These are phyloP conservation scores for Orchesellides sinensis DNA, from an alignment of 2,888 invertebrate genomes.

Conservation along the genomic window DNA sequence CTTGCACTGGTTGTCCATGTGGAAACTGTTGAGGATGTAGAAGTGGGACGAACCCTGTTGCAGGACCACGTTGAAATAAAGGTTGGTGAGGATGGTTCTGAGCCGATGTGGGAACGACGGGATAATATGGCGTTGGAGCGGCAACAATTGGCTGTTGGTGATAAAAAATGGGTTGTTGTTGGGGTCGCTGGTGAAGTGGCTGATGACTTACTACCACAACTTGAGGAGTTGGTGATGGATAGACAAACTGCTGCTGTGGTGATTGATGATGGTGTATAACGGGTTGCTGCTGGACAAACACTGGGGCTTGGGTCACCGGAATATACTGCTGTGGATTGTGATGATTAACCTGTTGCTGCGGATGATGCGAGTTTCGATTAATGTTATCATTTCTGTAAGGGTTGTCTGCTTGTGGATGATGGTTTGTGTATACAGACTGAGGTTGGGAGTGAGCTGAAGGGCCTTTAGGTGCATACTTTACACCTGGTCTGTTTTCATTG, in stretches of 20 bases:
- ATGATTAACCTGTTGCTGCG: conserved; percentile 9
- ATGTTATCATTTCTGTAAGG: conserved; percentile 3
- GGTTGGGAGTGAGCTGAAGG: conserved; percentile 41
- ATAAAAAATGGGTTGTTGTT: conserved; percentile 43
- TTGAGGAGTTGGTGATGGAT: conserved; percentile 28
- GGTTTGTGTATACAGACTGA: conserved; percentile 53
- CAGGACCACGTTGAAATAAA: conserved; percentile 41
- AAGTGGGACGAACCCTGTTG: conserved; percentile 41
- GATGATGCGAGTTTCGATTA: conserved; percentile 18
- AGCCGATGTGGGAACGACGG: conserved; percentile 34
- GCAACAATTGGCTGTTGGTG: conserved; percentile 55
- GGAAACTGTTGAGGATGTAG: conserved; percentile 39
- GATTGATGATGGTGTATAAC: conserved; percentile 12
- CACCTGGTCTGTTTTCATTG: conserved; percentile 55
- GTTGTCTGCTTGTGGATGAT: not conserved
- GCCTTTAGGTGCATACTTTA: conserved; percentile 72
- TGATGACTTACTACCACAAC: conserved; percentile 37
- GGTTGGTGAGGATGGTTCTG: conserved; percentile 22
- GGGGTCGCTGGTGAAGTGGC: conserved; percentile 33
- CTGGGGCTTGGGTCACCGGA: conserved; percentile 42
- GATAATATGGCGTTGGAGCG: conserved; percentile 19
- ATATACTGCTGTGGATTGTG: conserved; percentile 19
- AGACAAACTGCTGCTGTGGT: conserved; percentile 18
- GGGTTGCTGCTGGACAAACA: conserved; percentile 36
- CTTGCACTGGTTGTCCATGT: not conserved